A percentile compares a stretch with the other conserved stretches of the same genome.
phyloP scores from a whole-genome alignment of 2,113 vertebrate genomes.

The Hippocampus abdominalis region DNA sequence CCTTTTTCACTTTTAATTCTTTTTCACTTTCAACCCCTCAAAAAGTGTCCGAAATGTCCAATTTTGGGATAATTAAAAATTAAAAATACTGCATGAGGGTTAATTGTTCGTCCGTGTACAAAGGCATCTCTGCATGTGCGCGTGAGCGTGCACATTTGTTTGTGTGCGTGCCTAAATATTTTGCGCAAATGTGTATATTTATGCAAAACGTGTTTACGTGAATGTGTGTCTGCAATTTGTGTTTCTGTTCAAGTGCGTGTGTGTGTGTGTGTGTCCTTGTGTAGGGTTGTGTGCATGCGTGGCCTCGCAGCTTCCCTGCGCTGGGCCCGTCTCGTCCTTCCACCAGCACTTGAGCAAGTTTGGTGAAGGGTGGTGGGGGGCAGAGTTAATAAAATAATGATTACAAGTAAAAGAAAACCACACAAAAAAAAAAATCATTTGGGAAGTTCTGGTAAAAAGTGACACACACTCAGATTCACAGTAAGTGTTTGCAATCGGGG shows the following conservation, averaged over 20 bases:
- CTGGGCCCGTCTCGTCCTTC: constrained; percentile 34
- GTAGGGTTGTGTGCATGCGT: constrained; percentile 25
- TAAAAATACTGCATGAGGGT: too few species aligned
- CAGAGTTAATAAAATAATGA: neutral
- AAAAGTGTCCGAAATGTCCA: too few species aligned
- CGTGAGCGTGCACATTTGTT: neutral
- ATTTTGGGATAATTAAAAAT: too few species aligned
- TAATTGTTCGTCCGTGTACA: too few species aligned
- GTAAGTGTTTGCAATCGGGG: neutral
- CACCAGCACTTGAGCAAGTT: constrained; percentile 65
- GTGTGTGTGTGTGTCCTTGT: too few species aligned
- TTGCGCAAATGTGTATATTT: too few species aligned
- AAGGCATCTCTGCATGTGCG: too few species aligned
- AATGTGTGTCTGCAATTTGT: constrained; percentile 4
- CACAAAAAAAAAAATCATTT: neutral
- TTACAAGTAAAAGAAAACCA: neutral
- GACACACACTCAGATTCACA: neutral
- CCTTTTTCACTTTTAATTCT: too few species aligned
- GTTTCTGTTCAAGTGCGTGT: too few species aligned
- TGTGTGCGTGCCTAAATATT: neutral
- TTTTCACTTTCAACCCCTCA: too few species aligned
- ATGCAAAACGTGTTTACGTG: constrained; percentile 22
- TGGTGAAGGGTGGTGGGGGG: constrained; percentile 14
- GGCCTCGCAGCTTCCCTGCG: constrained; percentile 43
- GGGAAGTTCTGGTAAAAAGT: neutral